phyloP scores from a whole-genome alignment of 2,888 invertebrate genomes.

The Sicus ferrugineus region DNA sequence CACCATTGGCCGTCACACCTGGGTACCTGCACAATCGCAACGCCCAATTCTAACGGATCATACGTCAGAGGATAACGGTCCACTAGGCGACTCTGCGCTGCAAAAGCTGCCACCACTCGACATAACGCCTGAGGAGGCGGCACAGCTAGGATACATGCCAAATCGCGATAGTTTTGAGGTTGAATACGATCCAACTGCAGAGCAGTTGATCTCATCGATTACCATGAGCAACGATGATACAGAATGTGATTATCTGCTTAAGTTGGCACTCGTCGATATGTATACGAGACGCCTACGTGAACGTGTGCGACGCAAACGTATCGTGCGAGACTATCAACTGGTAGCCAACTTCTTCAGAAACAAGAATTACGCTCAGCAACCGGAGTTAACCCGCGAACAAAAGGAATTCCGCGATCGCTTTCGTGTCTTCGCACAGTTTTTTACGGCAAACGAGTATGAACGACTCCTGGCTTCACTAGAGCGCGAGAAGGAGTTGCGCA shows the following conservation, averaged over 20 bases:
- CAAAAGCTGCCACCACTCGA: conserved; percentile 79
- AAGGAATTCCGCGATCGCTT: conserved; percentile 79
- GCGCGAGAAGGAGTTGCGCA: conserved; percentile 84
- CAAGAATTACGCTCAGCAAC: conserved; percentile 64
- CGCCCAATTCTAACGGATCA: conserved; percentile 78
- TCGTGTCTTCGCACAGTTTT: conserved; percentile 87
- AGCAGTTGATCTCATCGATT: conserved; percentile 85
- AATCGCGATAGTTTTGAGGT: conserved; percentile 96
- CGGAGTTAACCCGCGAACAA: conserved; percentile 66
- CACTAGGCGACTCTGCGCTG: conserved; percentile 76
- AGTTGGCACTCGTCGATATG: conserved; percentile 91
- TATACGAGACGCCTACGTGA: conserved; percentile 85
- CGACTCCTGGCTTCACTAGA: conserved; percentile 80
- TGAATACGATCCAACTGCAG: conserved; percentile 93
- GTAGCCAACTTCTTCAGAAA: conserved; percentile 84
- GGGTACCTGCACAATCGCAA: conserved; percentile 77
- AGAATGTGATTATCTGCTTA: conserved; percentile 87
- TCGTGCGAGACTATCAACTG: conserved; percentile 89
- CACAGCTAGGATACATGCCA: conserved; percentile 91
- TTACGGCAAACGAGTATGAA: conserved; percentile 84
- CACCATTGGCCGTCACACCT: conserved; percentile 86
- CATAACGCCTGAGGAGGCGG: conserved; percentile 83
- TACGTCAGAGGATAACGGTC: conserved; percentile 79
- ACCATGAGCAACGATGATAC: conserved; percentile 86
- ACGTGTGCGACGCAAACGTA: conserved; percentile 85